phyloP scores from a whole-genome alignment of 2,797 vertebrate species.

The Intellagama lesueurii region DNA sequence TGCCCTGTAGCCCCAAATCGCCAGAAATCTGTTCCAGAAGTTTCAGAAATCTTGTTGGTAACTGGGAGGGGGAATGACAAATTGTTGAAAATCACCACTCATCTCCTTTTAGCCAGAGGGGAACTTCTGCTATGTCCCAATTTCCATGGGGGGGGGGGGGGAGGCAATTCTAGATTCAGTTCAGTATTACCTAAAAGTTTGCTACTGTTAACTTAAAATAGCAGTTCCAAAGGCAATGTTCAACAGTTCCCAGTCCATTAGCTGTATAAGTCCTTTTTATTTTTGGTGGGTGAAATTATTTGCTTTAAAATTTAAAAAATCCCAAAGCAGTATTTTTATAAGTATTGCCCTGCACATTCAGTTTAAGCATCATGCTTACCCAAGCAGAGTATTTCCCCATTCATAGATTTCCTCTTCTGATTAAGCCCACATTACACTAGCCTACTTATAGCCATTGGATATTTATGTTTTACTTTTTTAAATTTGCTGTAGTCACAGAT shows the following conservation, averaged over 20 bases:
- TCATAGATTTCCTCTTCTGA: too few species aligned
- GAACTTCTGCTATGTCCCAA: neutral
- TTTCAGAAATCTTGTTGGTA: neutral
- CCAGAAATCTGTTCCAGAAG: neutral
- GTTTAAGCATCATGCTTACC: too few species aligned
- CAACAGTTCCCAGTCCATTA: slow-evolving; percentile 54
- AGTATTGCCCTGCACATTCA: neutral
- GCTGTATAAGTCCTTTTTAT: slow-evolving; percentile 13
- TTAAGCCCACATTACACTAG: too few species aligned
- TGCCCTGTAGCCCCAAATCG: neutral
- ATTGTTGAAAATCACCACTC: neutral
- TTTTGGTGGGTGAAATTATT: slow-evolving; percentile 39
- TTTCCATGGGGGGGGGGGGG: too few species aligned
- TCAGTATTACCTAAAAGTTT: neutral
- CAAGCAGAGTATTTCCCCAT: too few species aligned
- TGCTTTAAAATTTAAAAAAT: neutral
- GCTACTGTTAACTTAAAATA: slow-evolving; percentile 36
- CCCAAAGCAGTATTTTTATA: neutral
- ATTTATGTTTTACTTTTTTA: too few species aligned
- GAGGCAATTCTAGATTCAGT: neutral
- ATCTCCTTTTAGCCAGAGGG: neutral
- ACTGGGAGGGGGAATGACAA: neutral
- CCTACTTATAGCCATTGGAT: too few species aligned
- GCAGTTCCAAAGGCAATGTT: slow-evolving; percentile 38
- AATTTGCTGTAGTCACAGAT: too few species aligned